Conservation (phyloP, 92 coral and sea anemone species). For the Actinostola sp. region DNA sequence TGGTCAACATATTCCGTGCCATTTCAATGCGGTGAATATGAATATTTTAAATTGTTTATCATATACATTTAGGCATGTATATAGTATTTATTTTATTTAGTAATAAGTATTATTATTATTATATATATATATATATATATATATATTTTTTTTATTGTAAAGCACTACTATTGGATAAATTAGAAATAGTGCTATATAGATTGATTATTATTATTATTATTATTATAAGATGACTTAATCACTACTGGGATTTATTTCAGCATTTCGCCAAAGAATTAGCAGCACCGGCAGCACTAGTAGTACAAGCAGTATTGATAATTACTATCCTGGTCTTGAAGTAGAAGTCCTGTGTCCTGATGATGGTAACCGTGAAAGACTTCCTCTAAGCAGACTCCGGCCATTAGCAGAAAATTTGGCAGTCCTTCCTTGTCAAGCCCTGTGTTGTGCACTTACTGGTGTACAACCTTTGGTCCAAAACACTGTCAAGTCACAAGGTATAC, state of each 20-base stretch:
- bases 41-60: no score
- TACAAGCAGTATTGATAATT: slow-evolving; percentile 28
- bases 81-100: no score
- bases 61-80: no score
- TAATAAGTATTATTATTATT: no score
- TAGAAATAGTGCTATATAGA: no score
- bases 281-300: slow-evolving; percentile 46
- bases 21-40: no score
- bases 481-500: slow-evolving; percentile 51
- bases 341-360: slow-evolving; percentile 93
- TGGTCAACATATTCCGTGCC: no score
- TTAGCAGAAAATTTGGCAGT: slow-evolving; percentile 71
- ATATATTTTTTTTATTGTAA: neutral
- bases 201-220: no score
- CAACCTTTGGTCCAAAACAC: slow-evolving; percentile 48
- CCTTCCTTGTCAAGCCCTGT: slow-evolving; percentile 90
- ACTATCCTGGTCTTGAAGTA: slow-evolving; percentile 23
- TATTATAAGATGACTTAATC: no score
- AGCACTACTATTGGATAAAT: no score
- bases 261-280: slow-evolving; percentile 2
- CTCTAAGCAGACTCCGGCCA: slow-evolving; percentile 79
- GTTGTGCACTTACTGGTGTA: slow-evolving; percentile 86
- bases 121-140: no score
- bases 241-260: neutral
- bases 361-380: slow-evolving; percentile 81